phyloP scores from a whole-genome alignment of 2,888 invertebrate species.

The Masnerella sp. region DNA sequence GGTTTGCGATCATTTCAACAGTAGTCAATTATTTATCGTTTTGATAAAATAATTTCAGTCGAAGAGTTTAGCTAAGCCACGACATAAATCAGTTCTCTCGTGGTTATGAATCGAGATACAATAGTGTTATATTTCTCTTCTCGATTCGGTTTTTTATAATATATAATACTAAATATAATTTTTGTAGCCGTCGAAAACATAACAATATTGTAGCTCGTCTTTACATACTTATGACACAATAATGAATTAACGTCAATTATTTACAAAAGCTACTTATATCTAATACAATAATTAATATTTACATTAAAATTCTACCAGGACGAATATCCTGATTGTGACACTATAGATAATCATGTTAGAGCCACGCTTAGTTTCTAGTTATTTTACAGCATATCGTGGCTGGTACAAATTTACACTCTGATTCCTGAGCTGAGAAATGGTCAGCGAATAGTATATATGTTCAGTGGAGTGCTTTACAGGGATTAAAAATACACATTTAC shows the following conservation, averaged over 20 bases:
- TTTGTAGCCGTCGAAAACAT: slow-evolving; percentile 5
- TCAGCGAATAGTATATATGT: slow-evolving; percentile 5
- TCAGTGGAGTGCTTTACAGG: slow-evolving; percentile 37
- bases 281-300: slow-evolving; percentile 50
- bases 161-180: slow-evolving; percentile 36
- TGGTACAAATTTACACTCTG: slow-evolving; percentile 50
- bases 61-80: slow-evolving; percentile 51
- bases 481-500: slow-evolving; percentile 7
- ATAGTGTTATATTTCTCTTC: slow-evolving; percentile 6
- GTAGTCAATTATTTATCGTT: slow-evolving; percentile 21
- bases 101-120: slow-evolving; percentile 32
- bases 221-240: slow-evolving; percentile 43
- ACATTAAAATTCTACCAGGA: slow-evolving; percentile 35
- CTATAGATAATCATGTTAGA: slow-evolving; percentile 40
- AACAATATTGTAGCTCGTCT: slow-evolving; percentile 13
- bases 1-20: slow-evolving; percentile 20
- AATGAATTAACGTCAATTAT: slow-evolving; percentile 46
- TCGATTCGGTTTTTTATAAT: slow-evolving; percentile 24
- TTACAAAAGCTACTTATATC: slow-evolving; percentile 55
- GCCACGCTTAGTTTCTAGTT: slow-evolving; percentile 40
- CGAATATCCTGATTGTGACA: slow-evolving; percentile 28
- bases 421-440: slow-evolving; percentile 56
- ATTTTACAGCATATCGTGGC: slow-evolving; percentile 51
- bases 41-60: slow-evolving; percentile 47
- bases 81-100: slow-evolving; percentile 56